Conservation (phyloP, 2,797 vertebrate genomes). For the Sebastes iracundus region DNA sequence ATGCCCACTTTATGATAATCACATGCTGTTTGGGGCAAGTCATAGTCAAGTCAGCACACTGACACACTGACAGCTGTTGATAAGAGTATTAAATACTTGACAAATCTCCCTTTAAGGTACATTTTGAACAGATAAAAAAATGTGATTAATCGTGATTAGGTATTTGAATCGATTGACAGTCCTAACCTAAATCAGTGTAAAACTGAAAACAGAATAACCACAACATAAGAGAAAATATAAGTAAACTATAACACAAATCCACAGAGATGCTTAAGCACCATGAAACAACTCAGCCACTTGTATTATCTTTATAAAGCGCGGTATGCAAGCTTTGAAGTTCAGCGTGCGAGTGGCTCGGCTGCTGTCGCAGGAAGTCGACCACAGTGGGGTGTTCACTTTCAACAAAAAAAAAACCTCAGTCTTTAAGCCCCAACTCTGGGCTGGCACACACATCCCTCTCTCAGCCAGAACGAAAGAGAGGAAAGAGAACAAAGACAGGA, state of each 20-base stretch:
- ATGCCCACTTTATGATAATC: no score
- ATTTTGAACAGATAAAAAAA: no score
- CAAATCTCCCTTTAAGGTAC: no score
- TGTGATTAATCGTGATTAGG: no score
- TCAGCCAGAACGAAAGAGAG: conserved; percentile 16
- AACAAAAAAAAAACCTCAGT: conserved; percentile 35
- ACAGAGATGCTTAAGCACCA: conserved; percentile 1
- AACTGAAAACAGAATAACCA: not conserved
- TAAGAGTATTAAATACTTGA: no score
- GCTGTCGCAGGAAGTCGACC: conserved; percentile 71
- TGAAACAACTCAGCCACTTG: conserved; percentile 38
- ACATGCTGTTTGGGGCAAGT: no score
- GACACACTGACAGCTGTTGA: no score
- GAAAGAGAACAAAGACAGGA: conserved; percentile 47
- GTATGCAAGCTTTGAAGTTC: conserved; percentile 60
- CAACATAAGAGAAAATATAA: not conserved
- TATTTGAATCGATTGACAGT: no score
- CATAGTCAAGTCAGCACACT: no score
- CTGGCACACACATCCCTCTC: conserved; percentile 46
- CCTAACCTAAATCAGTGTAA: not conserved
- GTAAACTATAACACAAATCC: conserved; percentile 5
- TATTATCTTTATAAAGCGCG: conserved; percentile 37
- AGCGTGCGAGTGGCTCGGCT: conserved; percentile 35
- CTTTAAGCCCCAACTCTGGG: conserved; percentile 44
- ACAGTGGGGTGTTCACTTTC: conserved; percentile 64